These are phyloP conservation scores for Aythya baeri DNA, from an alignment of 2,113 vertebrate species.

Conservation along the genomic window DNA sequence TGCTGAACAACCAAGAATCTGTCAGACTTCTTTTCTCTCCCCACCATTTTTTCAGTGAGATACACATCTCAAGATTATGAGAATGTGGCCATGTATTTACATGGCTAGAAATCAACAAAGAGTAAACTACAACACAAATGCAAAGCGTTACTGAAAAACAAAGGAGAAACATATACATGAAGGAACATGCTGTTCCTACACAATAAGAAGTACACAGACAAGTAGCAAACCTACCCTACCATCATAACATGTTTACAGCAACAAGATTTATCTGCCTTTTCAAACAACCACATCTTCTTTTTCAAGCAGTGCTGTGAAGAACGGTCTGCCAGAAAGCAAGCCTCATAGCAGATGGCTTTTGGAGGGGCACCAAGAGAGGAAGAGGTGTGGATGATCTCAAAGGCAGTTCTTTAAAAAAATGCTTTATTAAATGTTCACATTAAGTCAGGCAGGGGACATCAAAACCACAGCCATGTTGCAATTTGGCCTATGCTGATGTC, in stretches of 20 bases:
- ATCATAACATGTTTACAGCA: not conserved
- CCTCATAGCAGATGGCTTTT: not conserved
- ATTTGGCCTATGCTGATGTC: not conserved
- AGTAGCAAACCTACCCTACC: not conserved
- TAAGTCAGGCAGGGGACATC: not conserved
- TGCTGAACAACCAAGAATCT: not conserved
- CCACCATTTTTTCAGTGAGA: not conserved
- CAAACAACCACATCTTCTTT: constrained; percentile 38
- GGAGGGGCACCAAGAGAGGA: constrained; percentile 18
- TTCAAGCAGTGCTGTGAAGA: not conserved
- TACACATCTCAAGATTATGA: not conserved
- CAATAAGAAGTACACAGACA: not conserved
- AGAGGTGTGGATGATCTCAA: not conserved
- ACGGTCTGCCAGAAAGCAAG: not conserved
- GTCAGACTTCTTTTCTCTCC: not conserved
- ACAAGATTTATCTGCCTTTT: not conserved
- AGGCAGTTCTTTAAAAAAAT: not conserved
- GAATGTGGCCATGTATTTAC: not conserved
- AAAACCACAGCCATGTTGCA: not conserved
- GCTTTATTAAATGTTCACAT: not conserved
- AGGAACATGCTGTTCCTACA: not conserved
- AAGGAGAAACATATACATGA: not conserved
- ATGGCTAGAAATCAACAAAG: not conserved
- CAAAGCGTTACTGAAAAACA: not conserved
- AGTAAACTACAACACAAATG: not conserved